Evolutionary conservation across 2,113 vertebrate species (phyloP).

Genomic region (Castor canadensis): DNA sequence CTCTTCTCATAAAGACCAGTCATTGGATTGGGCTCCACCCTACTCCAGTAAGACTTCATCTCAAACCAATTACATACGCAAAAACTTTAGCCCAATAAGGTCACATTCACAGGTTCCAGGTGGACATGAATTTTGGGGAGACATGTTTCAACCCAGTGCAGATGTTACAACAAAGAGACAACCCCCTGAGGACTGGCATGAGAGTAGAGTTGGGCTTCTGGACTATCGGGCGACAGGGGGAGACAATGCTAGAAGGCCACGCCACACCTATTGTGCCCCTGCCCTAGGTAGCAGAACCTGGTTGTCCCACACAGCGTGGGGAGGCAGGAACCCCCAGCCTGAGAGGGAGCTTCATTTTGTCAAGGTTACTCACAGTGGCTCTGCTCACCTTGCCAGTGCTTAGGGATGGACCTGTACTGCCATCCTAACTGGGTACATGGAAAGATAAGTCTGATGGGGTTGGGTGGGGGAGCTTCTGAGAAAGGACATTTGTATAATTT

Average conservation of each 20-base stretch:
- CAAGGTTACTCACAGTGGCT: neutral
- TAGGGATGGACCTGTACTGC: neutral
- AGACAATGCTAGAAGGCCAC: neutral
- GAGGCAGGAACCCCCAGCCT: neutral
- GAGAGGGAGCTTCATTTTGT: neutral
- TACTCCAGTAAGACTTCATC: neutral
- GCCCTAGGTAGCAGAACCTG: neutral
- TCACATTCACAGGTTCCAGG: neutral
- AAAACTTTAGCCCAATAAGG: neutral
- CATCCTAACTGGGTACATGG: neutral
- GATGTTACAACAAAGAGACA: neutral
- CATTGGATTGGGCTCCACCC: neutral
- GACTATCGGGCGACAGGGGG: neutral
- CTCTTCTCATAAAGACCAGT: too few species aligned
- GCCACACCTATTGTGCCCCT: neutral
- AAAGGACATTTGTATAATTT: neutral
- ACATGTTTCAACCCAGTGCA: too few species aligned
- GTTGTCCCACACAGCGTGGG: neutral
- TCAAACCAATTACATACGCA: neutral
- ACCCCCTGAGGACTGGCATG: fast-evolving
- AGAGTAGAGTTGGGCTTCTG: neutral
- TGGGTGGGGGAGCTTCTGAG: neutral
- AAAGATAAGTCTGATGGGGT: neutral
- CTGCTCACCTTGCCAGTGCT: neutral
- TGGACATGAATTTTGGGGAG: neutral